Evolutionary conservation across 2,888 invertebrate genomes (phyloP), one percentile per base, ranked within the genome.

Genomic region (Andricus curvator): DNA sequence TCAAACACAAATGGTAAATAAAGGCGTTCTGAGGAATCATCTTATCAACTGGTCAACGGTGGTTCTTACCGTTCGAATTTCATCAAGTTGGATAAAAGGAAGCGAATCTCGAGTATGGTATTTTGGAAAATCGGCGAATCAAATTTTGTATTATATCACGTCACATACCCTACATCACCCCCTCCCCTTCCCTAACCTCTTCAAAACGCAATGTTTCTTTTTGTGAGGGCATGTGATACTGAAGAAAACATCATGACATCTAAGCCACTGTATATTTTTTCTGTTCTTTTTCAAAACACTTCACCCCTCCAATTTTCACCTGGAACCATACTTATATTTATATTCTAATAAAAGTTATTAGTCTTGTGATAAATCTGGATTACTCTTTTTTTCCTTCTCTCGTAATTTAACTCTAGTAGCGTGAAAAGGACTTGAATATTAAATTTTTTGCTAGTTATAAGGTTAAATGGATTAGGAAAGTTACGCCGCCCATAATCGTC

Each of bases 1-100:
- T 94, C 89, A 62, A 94, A 93, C 44, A 94, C 37, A 41, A 94
- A 93, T 79, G 93, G 78, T 90, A 88, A 88, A 83, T 82, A 76
- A 66, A 60, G 78, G 29, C 33, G 62, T 74, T 77, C 60, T 77
- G 80, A 62, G 82, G 84, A 84, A 74, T 78, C 83, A 82, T 81
- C 78, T 81, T 84, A 85, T 83, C 77, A 85, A 82, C 84, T 85
- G 89, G 86, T 89, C 86, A 87, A 84, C 84, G 88, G 83, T 87
- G 88, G 88, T 88, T 87, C 77, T 64, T 77, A 56, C n/a, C 56
- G 33, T 74, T 74, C 33, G 33, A n/a, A 56, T 56, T n/a, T 20
- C 33, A 56, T 33, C 37, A 5, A n/a, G n/a, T 74, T 74, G 74
- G 74, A 74, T 74, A 56, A 56, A 74, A 56, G n/a, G 33, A 51